Conservation (phyloP, 2,888 invertebrate species). For the Calliopum simillimum region DNA sequence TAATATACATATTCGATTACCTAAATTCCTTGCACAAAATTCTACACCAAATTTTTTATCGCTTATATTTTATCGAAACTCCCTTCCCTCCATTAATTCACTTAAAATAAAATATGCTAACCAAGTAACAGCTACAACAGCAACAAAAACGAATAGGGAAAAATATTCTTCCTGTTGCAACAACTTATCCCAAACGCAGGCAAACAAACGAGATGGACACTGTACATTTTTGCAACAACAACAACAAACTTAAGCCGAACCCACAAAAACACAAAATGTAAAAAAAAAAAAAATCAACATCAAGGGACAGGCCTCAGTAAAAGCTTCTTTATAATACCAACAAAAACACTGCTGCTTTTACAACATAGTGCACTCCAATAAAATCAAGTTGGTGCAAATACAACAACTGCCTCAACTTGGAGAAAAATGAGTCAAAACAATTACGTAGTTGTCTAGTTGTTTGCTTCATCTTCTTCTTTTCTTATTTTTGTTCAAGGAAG, state of each 20-base stretch:
- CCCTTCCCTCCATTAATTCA: constrained; percentile 40
- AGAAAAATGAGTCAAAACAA: constrained; percentile 47
- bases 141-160: constrained; percentile 40
- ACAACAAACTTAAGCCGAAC: constrained; percentile 1
- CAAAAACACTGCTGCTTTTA: background rate
- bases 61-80: background rate
- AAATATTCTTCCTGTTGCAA: constrained; percentile 49
- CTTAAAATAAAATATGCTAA: constrained; percentile 42
- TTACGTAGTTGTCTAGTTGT: constrained; percentile 48
- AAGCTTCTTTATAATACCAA: constrained; percentile 32
- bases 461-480: constrained; percentile 29
- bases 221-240: constrained; percentile 4
- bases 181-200: constrained; percentile 47
- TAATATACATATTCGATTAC: no score
- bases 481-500: constrained; percentile 54
- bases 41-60: no score
- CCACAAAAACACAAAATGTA: background rate
- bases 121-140: constrained; percentile 30
- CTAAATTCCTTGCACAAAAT: no score
- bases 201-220: constrained; percentile 28
- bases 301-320: constrained; percentile 3
- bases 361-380: constrained; percentile 24
- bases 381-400: constrained; percentile 35
- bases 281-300: constrained; percentile 17
- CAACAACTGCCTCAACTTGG: constrained; percentile 22